Evolutionary conservation across 1,140 invertebrate genomes (phyloP), one percentile per base, ranked within the genome.

Genomic region (Glossosoma conforme): DNA sequence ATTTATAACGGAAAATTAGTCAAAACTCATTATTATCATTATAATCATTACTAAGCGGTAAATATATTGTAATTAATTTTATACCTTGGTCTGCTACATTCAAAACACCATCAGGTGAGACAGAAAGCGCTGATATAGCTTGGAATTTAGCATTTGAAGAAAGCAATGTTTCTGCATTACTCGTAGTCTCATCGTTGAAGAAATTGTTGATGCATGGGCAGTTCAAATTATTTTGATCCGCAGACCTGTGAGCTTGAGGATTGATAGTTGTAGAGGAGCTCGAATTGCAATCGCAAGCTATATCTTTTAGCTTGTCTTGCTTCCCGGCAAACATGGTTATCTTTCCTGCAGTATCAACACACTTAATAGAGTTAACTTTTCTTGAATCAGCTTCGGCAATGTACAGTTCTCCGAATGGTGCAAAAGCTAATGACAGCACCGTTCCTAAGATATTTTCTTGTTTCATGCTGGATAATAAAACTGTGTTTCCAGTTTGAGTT

Each of bases 11-110:
- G 45, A 42, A 37, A 11, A 5, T 15, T 24, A 4, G 14, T 4
- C 8, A 10, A 25, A 6, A 25, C 9, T 24, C 2, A 13, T 43
- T 43, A 17, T 8, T 18, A 41, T 41, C 18, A 41, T 41, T 22
- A 22, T 25, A 44, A 5, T n/a, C n/a, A n/a, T n/a, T n/a, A n/a
- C n/a, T n/a, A n/a, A n/a, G n/a, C n/a, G n/a, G 21, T 18, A 18
- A 15, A 47, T 41, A 30, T 18, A 37, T n/a, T 36, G 20, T 45
- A 44, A 44, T 45, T 24, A 33, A 49, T 30, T n/a, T n/a, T 37
- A 21, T 80, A 66, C 87, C 91, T 78, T 96, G 93, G 72, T 98
- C 95, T 13, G 93, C 91, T 19, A 97, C 85, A 69, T 97, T 91
- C 2, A 98, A 73, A 20, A 94, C 86, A 0, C 93, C 92, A 67